phyloP scores from a whole-genome alignment of 92 coral and sea anemone species.

The Actinostola sp. region DNA sequence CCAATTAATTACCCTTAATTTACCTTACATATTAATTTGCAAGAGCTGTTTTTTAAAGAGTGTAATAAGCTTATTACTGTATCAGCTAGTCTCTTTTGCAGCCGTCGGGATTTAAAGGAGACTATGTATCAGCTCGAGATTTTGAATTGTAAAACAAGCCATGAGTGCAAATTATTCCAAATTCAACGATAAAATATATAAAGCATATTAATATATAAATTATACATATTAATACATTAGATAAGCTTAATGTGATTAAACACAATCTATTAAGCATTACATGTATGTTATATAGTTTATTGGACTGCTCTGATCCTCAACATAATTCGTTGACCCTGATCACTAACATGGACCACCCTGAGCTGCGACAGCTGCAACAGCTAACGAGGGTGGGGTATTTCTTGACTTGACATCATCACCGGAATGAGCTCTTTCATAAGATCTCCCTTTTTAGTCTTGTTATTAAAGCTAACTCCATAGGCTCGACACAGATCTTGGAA shows the following conservation, averaged over 20 bases:
- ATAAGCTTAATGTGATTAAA: no score
- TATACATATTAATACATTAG: no score
- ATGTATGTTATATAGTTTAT: background rate
- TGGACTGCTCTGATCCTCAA: slow-evolving; percentile 2
- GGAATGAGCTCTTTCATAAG: slow-evolving; percentile 42
- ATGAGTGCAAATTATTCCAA: no score
- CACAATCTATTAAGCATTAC: slow-evolving; percentile 4
- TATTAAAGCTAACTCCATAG: slow-evolving; percentile 25
- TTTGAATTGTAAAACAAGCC: no score
- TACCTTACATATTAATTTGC: no score
- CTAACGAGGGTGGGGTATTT: slow-evolving; percentile 13
- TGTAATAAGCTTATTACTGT: no score
- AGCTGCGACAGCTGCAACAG: slow-evolving; percentile 1
- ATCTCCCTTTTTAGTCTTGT: slow-evolving; percentile 7
- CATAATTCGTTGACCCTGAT: background rate
- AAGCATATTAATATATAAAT: no score
- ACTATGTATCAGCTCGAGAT: no score
- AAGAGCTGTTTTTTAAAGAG: no score
- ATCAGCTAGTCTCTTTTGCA: no score
- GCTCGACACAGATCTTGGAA: slow-evolving; percentile 39
- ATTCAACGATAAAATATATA: no score
- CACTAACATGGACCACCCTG: slow-evolving; percentile 17
- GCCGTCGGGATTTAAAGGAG: no score
- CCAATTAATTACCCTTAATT: background rate
- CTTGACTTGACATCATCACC: slow-evolving; percentile 20